Conservation (phyloP, 2,888 invertebrate species). For the Pimpla rufipes region DNA sequence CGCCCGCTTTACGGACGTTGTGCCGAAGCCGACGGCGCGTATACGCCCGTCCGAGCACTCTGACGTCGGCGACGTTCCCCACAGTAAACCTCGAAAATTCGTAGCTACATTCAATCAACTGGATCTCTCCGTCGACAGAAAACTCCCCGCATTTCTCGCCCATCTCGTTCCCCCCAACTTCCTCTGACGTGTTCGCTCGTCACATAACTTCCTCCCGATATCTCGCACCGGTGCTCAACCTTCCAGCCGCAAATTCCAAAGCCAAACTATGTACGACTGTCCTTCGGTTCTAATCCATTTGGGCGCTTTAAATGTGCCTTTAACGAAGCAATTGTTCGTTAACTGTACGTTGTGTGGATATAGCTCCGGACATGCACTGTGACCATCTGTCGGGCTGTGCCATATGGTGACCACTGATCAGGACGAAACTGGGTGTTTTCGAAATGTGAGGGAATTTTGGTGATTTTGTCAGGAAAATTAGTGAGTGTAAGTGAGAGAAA, state of each 20-base stretch:
- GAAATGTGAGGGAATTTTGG: no score
- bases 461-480: no score
- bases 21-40: constrained; percentile 54
- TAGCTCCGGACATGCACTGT: no score
- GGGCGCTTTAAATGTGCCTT: background rate
- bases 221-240: constrained; percentile 46
- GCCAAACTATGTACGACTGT: background rate
- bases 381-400: no score
- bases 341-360: no score
- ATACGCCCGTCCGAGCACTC: constrained; percentile 40
- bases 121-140: background rate
- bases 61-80: constrained; percentile 48
- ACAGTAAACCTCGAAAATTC: constrained; percentile 40
- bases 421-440: no score
- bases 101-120: background rate
- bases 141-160: constrained; percentile 14
- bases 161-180: constrained; percentile 55
- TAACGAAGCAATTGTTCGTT: no score
- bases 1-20: constrained; percentile 66
- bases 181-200: constrained; percentile 59
- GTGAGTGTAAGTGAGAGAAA: no score
- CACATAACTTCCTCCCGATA: constrained; percentile 39
- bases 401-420: no score
- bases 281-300: background rate
- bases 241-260: constrained; percentile 15